phyloP scores from a whole-genome alignment of 2,888 invertebrate genomes.

The Rotaria magnacalcarata region DNA sequence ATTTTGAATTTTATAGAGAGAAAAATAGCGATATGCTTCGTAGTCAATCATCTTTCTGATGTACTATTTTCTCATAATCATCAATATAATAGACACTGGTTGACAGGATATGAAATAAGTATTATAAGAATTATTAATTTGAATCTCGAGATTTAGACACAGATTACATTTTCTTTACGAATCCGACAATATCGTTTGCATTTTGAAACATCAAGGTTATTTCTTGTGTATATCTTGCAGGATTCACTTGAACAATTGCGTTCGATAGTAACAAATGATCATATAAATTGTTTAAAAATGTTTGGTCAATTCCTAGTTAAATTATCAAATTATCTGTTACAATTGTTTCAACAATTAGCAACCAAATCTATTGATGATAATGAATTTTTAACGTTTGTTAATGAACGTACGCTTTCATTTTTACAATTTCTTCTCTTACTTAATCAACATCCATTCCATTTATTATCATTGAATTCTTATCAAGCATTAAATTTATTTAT shows the following conservation, averaged over 20 bases:
- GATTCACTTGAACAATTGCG: constrained; percentile 21
- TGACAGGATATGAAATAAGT: too few relatives aligned
- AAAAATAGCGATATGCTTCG: too few relatives aligned
- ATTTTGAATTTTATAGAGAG: too few relatives aligned
- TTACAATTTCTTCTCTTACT: constrained; percentile 14
- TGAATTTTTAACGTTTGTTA: neutral
- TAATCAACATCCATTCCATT: constrained; percentile 27
- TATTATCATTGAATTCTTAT: constrained; percentile 34
- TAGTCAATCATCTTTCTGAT: too few relatives aligned
- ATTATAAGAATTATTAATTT: too few relatives aligned
- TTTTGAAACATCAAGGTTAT: too few relatives aligned
- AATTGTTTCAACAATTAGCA: constrained; percentile 25
- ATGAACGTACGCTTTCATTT: constrained; percentile 23
- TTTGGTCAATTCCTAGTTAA: constrained; percentile 8
- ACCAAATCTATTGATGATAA: neutral
- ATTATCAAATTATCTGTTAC: neutral
- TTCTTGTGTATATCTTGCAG: neutral
- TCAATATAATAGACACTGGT: too few relatives aligned
- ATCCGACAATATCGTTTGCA: too few relatives aligned
- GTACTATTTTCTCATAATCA: too few relatives aligned
- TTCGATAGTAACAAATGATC: neutral
- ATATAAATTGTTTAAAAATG: neutral
- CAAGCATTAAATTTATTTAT: constrained; percentile 21
- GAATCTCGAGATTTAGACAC: too few relatives aligned
- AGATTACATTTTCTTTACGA: too few relatives aligned